Percentiles rank a stretch among this genome's conserved stretches.
phyloP scores from a whole-genome alignment of 2,797 vertebrate genomes.

The Eupleurogrammus muticus region DNA sequence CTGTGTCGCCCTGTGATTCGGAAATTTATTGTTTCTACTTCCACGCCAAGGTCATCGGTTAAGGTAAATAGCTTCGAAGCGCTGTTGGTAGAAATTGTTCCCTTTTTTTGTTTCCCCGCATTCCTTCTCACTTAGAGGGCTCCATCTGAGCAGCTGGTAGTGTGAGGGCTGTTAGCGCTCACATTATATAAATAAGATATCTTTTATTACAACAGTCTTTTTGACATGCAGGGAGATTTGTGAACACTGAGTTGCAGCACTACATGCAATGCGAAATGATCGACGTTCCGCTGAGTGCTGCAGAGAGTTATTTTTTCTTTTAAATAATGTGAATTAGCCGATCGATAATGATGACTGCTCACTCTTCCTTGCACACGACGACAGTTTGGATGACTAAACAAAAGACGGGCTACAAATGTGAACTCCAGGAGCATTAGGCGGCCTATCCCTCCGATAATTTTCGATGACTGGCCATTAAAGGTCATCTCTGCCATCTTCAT shows the following conservation, averaged over 20 bases:
- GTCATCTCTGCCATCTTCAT: slow-evolving; percentile 64
- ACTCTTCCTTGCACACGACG: slow-evolving; percentile 28
- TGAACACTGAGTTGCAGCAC: slow-evolving; percentile 8
- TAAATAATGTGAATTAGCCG: slow-evolving; percentile 32
- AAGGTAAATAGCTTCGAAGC: slow-evolving; percentile 31
- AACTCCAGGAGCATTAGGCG: slow-evolving; percentile 31
- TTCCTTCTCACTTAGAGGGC: slow-evolving; percentile 17
- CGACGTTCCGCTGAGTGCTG: slow-evolving; percentile 22
- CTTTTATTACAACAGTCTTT: slow-evolving; percentile 38
- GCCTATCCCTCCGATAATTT: slow-evolving; percentile 41
- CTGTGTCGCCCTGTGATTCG: slow-evolving; percentile 41
- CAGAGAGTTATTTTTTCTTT: slow-evolving; percentile 26
- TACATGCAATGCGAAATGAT: slow-evolving; percentile 32
- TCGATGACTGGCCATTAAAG: slow-evolving; percentile 66
- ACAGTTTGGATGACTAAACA: slow-evolving; percentile 38
- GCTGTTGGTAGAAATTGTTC: slow-evolving; percentile 8
- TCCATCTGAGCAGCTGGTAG: slow-evolving; percentile 25
- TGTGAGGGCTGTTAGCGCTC: slow-evolving; percentile 32
- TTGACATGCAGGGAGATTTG: slow-evolving; percentile 22
- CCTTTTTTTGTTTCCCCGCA: slow-evolving; percentile 16
- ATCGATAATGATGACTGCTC: slow-evolving; percentile 50
- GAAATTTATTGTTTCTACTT: slow-evolving; percentile 51
- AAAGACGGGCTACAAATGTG: slow-evolving; percentile 21
- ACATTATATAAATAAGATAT: slow-evolving; percentile 25
- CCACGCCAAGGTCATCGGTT: slow-evolving; percentile 34